A percentile compares a stretch with the other conserved stretches of the same genome.
Evolutionary conservation across 2,797 vertebrate species (phyloP).

Genomic region (Anableps anableps): DNA sequence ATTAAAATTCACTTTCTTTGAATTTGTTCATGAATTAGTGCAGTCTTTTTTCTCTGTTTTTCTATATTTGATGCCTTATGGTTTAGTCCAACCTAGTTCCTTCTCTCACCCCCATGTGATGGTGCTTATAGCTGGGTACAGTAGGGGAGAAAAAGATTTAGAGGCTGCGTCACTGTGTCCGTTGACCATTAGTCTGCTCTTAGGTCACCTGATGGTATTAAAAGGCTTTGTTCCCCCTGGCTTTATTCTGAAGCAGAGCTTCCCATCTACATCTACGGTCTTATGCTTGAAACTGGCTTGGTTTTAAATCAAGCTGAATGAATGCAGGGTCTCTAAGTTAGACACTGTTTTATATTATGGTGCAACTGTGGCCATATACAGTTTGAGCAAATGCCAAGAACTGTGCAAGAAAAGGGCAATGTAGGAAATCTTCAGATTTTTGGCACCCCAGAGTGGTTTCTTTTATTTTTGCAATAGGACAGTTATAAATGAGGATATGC

Average conservation of each 20-base stretch:
- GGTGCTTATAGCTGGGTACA: conserved; percentile 61
- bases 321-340: conserved; percentile 29
- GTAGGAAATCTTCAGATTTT: conserved; percentile 6
- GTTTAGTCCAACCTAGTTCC: background rate
- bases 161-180: conserved; percentile 54
- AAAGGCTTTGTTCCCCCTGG: conserved; percentile 37
- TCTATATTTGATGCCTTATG: background rate
- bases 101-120: conserved; percentile 34
- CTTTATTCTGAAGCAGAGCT: conserved; percentile 31
- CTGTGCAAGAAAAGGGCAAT: background rate
- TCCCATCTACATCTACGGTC: conserved; percentile 1
- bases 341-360: conserved; percentile 38
- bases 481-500: conserved; percentile 4
- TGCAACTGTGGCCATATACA: conserved; percentile 52
- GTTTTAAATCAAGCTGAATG: conserved; percentile 38
- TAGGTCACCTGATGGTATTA: conserved; percentile 57
- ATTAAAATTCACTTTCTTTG: background rate
- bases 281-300: background rate
- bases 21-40: background rate
- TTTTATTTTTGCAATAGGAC: conserved; percentile 1
- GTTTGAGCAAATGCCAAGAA: conserved; percentile 19
- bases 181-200: conserved; percentile 44
- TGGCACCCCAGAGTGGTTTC: background rate
- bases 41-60: background rate
- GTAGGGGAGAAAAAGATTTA: conserved; percentile 51